These are phyloP conservation scores for Aegotheles bennettii DNA, from an alignment of 2,113 vertebrate genomes.

Conservation along the genomic window DNA sequence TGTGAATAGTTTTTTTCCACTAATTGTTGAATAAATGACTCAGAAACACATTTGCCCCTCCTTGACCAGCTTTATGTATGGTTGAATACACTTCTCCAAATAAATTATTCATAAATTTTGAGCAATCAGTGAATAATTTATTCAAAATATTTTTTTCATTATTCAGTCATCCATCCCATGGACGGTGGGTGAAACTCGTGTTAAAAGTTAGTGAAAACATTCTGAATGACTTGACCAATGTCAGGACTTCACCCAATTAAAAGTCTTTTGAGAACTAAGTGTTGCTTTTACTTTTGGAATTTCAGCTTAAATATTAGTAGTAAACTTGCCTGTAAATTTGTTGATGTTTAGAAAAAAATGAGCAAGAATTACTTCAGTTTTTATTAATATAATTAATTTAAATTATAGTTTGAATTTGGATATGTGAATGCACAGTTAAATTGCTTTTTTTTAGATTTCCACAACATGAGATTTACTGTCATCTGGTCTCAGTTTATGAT, in stretches of 20 bases:
- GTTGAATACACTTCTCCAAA: slow-evolving; percentile 23
- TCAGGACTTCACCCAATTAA: background rate
- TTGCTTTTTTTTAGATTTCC: background rate
- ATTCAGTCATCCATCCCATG: background rate
- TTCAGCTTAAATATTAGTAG: background rate
- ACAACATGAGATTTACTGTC: background rate
- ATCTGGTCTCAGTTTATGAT: background rate
- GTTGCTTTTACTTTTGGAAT: background rate
- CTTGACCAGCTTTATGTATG: slow-evolving; percentile 14
- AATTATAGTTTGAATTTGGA: background rate
- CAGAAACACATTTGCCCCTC: slow-evolving; percentile 30
- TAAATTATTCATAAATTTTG: slow-evolving; percentile 50
- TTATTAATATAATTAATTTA: background rate
- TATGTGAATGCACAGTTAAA: background rate
- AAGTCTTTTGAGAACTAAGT: background rate
- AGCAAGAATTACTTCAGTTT: background rate
- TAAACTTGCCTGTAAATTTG: background rate
- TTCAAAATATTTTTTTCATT: slow-evolving; percentile 40
- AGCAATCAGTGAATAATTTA: slow-evolving; percentile 42
- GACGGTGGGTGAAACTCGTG: background rate
- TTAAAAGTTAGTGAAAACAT: background rate
- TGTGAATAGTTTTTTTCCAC: background rate
- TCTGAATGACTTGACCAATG: background rate
- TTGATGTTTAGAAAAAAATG: background rate
- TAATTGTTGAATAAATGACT: slow-evolving; percentile 54